Conservation (phyloP, 2,888 invertebrate genomes). For the Drosophila anceps region DNA sequence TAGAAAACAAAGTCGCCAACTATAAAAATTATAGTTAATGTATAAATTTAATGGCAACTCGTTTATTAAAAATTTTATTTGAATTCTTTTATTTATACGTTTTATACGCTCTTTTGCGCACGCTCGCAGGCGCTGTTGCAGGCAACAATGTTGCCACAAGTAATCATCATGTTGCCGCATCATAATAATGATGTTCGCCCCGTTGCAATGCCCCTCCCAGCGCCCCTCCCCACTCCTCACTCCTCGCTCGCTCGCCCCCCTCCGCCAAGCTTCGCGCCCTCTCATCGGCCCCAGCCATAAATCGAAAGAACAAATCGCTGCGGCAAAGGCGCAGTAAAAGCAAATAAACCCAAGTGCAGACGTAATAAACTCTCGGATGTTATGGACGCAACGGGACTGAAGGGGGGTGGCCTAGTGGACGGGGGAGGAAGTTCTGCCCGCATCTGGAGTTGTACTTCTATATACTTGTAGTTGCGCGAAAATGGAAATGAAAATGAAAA, state of each 20-base stretch:
- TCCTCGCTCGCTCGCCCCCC: constrained; percentile 7
- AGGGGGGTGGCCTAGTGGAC: neutral
- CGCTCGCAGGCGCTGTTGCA: constrained; percentile 59
- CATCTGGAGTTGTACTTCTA: constrained; percentile 52
- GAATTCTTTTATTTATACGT: constrained; percentile 82
- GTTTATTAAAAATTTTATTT: constrained; percentile 85
- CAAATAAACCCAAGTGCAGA: constrained; percentile 82
- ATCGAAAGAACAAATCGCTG: constrained; percentile 82
- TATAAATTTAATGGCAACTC: constrained; percentile 85
- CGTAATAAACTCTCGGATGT: constrained; percentile 81
- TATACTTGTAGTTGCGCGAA: constrained; percentile 40
- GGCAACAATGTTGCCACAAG: constrained; percentile 73
- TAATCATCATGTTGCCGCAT: constrained; percentile 47
- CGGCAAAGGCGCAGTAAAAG: constrained; percentile 82
- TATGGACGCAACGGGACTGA: constrained; percentile 53
- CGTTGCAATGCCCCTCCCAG: constrained; percentile 31
- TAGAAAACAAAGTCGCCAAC: constrained; percentile 79
- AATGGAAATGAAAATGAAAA: constrained; percentile 40
- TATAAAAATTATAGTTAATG: constrained; percentile 85
- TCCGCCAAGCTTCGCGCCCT: constrained; percentile 3
- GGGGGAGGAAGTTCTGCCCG: neutral
- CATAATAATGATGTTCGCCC: constrained; percentile 44
- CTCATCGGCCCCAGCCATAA: constrained; percentile 57
- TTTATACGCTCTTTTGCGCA: constrained; percentile 77
- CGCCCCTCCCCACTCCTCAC: neutral